A percentile compares a stretch with the other conserved stretches of the same genome.
These are phyloP conservation scores for Liopterus haemorrhoidalis DNA, from an alignment of 2,888 invertebrate genomes.

Conservation along the genomic window DNA sequence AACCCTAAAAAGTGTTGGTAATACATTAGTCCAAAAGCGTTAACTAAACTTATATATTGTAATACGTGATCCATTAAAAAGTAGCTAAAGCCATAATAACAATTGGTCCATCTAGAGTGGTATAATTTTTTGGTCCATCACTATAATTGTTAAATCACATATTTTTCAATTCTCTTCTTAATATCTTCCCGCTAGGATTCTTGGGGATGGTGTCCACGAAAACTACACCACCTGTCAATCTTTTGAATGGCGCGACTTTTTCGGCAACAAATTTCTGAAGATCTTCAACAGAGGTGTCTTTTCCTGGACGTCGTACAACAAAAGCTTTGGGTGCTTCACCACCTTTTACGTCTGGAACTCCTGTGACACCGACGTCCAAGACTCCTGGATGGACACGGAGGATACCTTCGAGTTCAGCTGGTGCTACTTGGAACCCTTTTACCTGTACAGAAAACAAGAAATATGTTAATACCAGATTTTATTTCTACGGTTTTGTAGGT, in stretches of 20 bases:
- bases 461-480: constrained; percentile 34
- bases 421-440: constrained; percentile 48
- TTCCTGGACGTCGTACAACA: constrained; percentile 51
- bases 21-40: no score
- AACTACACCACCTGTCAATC: constrained; percentile 59
- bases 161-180: constrained; percentile 53
- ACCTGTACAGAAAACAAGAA: no score
- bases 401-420: constrained; percentile 45
- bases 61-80: no score
- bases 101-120: no score
- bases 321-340: constrained; percentile 71
- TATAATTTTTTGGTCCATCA: no score
- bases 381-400: constrained; percentile 64
- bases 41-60: no score
- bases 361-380: constrained; percentile 72
- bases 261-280: constrained; percentile 55
- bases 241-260: constrained; percentile 69
- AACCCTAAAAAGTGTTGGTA: no score
- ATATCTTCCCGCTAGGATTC: constrained; percentile 70
- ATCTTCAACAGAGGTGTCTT: constrained; percentile 48
- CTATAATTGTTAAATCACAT: no score
- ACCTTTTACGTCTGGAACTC: constrained; percentile 55
- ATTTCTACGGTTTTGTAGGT: no score
- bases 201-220: constrained; percentile 69
- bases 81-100: no score